Evolutionary conservation across 2,113 vertebrate genomes (phyloP), one percentile per base, ranked within the genome.

Genomic region (Oreochromis tanganicae): DNA sequence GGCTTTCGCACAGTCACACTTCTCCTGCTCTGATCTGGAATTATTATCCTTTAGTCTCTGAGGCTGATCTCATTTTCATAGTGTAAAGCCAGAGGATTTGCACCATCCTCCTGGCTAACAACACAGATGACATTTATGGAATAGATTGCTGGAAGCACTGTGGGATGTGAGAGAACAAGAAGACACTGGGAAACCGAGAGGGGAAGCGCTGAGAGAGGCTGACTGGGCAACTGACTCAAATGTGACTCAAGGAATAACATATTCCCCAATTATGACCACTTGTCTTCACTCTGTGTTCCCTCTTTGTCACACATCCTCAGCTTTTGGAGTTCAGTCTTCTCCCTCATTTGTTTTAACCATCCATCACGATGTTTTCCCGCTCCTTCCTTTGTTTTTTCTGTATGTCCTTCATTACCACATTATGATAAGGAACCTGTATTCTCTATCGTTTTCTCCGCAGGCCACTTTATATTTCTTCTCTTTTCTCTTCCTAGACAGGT

Each of bases 101-200:
- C 92, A 90, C 79, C 80, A 29, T 89, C 84, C 88, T 82, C 86
- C 34, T 56, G 88, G 81, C 87, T 81, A 85, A 90, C 87, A 87
- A 85, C 83, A 90, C 83, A 89, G 84, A 93, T 94, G 87, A 93
- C 88, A 91, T 95, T 92, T 87, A 90, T 93, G 79, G 90, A 80
- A 85, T 66, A 90, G 88, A 95, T 93, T 86, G 91, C 86, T 94
- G 83, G 82, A 89, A 90, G 89, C 91, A 82, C 61, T 90, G 85
- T 85, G 89, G 59, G 85, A 93, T 90, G 88, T 85, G 89, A 90
- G 80, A 88, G 91, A 82, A 86, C 61, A 80, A 85, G 88, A 89
- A 88, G 85, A 91, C 81, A 85, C 80, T 79, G 85, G 85, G 88
- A 87, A 88, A 84, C 41, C 14, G 55, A 79, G 66, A 73, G 85